phyloP scores from a whole-genome alignment of 2,888 invertebrate species.

The Neoascia interrupta region DNA sequence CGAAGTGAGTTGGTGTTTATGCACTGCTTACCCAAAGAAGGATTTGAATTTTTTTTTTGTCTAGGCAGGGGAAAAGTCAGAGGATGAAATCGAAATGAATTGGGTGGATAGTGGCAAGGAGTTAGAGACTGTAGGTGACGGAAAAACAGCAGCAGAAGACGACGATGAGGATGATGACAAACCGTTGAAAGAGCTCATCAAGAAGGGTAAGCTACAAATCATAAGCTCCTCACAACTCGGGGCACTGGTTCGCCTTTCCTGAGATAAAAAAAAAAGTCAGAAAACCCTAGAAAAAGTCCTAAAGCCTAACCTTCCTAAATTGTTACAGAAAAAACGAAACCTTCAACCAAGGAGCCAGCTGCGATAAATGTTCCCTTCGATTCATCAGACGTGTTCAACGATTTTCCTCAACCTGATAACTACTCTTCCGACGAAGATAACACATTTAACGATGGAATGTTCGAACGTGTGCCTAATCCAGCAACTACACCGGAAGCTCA shows the following conservation, averaged over 20 bases:
- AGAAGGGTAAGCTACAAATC: constrained; percentile 25
- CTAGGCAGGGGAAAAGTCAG: constrained; percentile 44
- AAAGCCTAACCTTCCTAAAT: no score
- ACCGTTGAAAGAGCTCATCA: constrained; percentile 67
- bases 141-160: constrained; percentile 38
- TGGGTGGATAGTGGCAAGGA: constrained; percentile 24
- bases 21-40: background rate
- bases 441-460: constrained; percentile 44
- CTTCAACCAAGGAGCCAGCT: background rate
- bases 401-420: constrained; percentile 34
- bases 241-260: no score
- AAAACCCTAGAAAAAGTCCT: background rate
- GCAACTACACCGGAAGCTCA: constrained; percentile 70
- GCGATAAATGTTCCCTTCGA: constrained; percentile 5
- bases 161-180: constrained; percentile 67
- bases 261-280: no score
- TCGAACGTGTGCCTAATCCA: constrained; percentile 46
- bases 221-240: no score
- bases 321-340: constrained; percentile 33
- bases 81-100: constrained; percentile 60
- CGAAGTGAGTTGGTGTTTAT: constrained; percentile 50
- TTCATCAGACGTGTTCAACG: constrained; percentile 51
- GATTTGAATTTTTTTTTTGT: constrained; percentile 6
- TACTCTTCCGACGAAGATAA: constrained; percentile 44
- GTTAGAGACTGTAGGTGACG: constrained; percentile 35